phyloP scores from a whole-genome alignment of 2,113 vertebrate genomes.

The Chaetops frenatus region DNA sequence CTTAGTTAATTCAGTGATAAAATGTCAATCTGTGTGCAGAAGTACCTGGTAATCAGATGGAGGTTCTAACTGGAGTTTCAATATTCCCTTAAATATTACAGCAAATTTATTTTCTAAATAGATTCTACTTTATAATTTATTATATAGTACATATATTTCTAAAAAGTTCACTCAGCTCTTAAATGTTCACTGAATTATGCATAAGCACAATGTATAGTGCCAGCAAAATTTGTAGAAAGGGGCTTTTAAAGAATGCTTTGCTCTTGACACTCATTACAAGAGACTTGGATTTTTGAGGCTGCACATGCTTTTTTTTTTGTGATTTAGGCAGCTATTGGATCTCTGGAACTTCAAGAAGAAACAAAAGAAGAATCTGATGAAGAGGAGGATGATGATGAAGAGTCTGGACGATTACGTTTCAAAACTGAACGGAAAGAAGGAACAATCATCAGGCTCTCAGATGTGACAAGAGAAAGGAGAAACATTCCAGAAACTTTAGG shows the following conservation, averaged over 20 bases:
- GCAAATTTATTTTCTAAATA: not conserved
- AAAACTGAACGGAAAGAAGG: conserved; percentile 94
- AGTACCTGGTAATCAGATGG: not conserved
- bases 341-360: conserved; percentile 73
- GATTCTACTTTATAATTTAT: not conserved
- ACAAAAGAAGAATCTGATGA: conserved; percentile 85
- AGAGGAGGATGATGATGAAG: conserved; percentile 90
- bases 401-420: conserved; percentile 88
- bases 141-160: not conserved
- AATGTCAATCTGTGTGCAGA: not conserved
- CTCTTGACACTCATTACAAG: not conserved
- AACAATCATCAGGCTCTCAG: conserved; percentile 87
- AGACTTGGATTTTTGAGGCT: not conserved
- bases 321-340: conserved; percentile 77
- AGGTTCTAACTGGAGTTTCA: not conserved
- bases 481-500: conserved; percentile 97
- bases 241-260: not conserved
- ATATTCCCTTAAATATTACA: not conserved
- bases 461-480: conserved; percentile 84
- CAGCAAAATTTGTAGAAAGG: not conserved
- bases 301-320: not conserved
- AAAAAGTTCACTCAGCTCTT: not conserved
- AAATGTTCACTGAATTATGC: not conserved
- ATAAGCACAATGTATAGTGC: not conserved
- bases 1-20: not conserved